Conservation (phyloP, 2,888 invertebrate species). For the Stegophylla sp. region DNA sequence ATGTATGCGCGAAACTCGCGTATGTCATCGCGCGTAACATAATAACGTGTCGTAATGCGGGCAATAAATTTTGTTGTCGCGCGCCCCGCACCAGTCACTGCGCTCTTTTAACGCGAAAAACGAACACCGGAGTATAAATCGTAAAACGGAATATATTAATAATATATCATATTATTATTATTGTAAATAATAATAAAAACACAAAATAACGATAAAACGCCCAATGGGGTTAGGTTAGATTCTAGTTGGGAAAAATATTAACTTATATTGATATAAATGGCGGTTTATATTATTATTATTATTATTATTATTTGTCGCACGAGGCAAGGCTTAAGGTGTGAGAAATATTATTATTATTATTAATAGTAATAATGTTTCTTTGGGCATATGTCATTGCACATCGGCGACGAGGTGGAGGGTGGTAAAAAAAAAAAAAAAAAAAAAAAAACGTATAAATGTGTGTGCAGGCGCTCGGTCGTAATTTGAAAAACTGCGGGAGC, state of each 20-base stretch:
- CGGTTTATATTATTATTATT: not conserved
- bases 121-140: conserved; percentile 41
- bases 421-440: no score
- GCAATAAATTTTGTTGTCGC: conserved; percentile 22
- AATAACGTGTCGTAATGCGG: not conserved
- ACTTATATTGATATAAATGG: conserved; percentile 42
- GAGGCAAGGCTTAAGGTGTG: conserved; percentile 52
- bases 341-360: conserved; percentile 51
- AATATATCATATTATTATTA: not conserved
- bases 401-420: no score
- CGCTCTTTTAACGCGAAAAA: conserved; percentile 41
- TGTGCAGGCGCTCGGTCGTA: conserved; percentile 42
- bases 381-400: conserved; percentile 50
- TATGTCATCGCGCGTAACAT: conserved; percentile 14
- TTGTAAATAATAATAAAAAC: conserved; percentile 13
- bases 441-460: not conserved
- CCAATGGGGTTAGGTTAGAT: not conserved
- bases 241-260: not conserved
- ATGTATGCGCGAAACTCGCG: conserved; percentile 21
- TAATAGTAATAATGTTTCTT: conserved; percentile 47
- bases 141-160: conserved; percentile 22
- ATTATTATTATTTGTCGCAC: conserved; percentile 9
- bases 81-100: no score
- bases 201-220: conserved; percentile 13
- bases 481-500: conserved; percentile 57